These are phyloP conservation scores for Drosophila nr. perissopoda DNA, from an alignment of 2,888 invertebrate species.

Conservation along the genomic window DNA sequence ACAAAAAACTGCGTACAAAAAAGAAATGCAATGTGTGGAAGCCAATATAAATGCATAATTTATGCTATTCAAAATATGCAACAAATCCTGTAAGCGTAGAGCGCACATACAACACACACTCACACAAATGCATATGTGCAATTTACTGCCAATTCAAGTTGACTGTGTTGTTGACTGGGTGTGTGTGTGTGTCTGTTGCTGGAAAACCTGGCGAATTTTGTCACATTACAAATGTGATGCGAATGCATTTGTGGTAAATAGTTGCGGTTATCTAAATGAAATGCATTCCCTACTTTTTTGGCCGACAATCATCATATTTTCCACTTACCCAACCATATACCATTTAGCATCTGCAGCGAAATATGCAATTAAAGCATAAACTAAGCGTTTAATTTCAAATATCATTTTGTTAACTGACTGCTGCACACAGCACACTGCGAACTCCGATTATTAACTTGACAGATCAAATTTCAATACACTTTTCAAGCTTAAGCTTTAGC, in stretches of 20 bases:
- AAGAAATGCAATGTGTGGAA: conserved; percentile 31
- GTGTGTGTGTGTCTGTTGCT: neutral
- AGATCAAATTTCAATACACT: neutral
- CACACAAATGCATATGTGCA: conserved; percentile 15
- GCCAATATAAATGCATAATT: conserved; percentile 63
- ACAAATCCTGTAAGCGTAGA: conserved; percentile 39
- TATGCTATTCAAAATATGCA: conserved; percentile 55
- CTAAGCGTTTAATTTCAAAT: conserved; percentile 58
- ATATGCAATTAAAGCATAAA: conserved; percentile 77
- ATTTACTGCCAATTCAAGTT: conserved; percentile 30
- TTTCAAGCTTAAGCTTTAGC: neutral
- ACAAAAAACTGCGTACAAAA: conserved; percentile 5
- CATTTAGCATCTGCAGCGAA: conserved; percentile 58
- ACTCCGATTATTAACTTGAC: neutral
- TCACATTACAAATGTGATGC: conserved; percentile 59
- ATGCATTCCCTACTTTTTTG: conserved; percentile 65
- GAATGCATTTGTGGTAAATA: conserved; percentile 72
- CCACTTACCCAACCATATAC: neutral
- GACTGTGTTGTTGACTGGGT: neutral
- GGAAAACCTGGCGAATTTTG: conserved; percentile 41
- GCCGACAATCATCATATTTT: conserved; percentile 12
- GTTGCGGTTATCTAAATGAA: conserved; percentile 80
- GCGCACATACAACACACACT: conserved; percentile 15
- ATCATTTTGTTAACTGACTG: conserved; percentile 31
- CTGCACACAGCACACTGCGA: conserved; percentile 20